Percentiles rank a stretch among this genome's conserved stretches.
phyloP scores from a whole-genome alignment of 2,888 invertebrate genomes.

The Brachylomia viminalis region DNA sequence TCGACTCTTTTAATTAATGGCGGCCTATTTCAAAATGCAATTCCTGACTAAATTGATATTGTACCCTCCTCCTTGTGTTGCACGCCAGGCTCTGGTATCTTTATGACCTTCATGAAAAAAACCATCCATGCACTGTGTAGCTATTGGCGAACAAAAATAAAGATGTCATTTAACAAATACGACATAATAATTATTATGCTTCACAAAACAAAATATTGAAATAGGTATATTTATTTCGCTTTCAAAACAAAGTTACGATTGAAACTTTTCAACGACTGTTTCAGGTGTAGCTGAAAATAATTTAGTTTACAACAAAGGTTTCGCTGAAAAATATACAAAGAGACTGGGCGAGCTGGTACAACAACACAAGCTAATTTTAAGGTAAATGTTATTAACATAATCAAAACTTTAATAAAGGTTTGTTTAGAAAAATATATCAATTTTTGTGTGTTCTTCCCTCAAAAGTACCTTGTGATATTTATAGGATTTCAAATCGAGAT shows the following conservation, averaged over 20 bases:
- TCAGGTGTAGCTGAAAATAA: slow-evolving; percentile 68
- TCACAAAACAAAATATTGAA: neutral
- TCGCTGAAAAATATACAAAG: slow-evolving; percentile 72
- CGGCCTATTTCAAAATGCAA: slow-evolving; percentile 1
- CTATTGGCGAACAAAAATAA: neutral
- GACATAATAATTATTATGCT: neutral
- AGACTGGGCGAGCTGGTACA: slow-evolving; percentile 78
- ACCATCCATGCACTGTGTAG: neutral
- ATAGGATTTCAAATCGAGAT: neutral
- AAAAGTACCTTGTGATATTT: neutral
- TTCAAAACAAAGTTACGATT: slow-evolving; percentile 31
- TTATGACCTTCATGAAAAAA: neutral
- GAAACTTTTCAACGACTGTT: slow-evolving; percentile 61
- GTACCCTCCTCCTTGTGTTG: slow-evolving; percentile 1
- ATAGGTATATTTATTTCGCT: slow-evolving; percentile 24
- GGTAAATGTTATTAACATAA: slow-evolving; percentile 70
- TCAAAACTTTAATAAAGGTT: slow-evolving; percentile 15
- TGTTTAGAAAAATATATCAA: slow-evolving; percentile 10
- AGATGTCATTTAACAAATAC: neutral
- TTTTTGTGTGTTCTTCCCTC: neutral
- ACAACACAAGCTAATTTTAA: slow-evolving; percentile 82
- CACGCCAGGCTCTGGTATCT: neutral
- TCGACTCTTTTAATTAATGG: slow-evolving; percentile 19
- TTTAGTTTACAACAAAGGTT: slow-evolving; percentile 72
- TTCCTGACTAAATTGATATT: slow-evolving; percentile 10